A percentile compares a stretch with the other conserved stretches of the same genome.
phyloP scores from a whole-genome alignment of 1,140 invertebrate species.

The Dinothrombium tinctorium region DNA sequence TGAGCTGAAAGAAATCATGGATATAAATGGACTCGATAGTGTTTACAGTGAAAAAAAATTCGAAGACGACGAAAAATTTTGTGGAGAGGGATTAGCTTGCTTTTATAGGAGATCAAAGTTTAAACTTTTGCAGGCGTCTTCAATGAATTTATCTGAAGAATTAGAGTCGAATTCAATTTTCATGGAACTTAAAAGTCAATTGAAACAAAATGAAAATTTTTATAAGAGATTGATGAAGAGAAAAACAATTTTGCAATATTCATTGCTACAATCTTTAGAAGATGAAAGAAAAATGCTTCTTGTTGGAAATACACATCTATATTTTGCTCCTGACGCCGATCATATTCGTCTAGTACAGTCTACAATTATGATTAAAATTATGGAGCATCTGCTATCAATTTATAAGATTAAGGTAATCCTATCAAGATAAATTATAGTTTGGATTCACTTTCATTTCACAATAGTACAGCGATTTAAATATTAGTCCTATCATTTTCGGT shows the following conservation, averaged over 20 bases:
- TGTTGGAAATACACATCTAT: constrained; percentile 71
- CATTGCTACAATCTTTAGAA: constrained; percentile 33
- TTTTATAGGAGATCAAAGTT: constrained; percentile 33
- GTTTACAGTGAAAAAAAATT: constrained; percentile 41
- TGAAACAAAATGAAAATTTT: constrained; percentile 33
- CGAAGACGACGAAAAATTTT: neutral
- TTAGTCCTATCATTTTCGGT: constrained; percentile 46
- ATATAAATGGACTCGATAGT: constrained; percentile 29
- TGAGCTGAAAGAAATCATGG: constrained; percentile 39
- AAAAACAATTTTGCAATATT: constrained; percentile 23
- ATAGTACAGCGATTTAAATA: constrained; percentile 27
- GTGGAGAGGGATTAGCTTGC: constrained; percentile 49
- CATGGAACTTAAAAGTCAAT: constrained; percentile 29
- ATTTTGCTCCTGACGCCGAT: constrained; percentile 65
- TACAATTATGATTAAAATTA: constrained; percentile 18
- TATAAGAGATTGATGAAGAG: constrained; percentile 21
- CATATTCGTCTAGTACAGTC: constrained; percentile 50
- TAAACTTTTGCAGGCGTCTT: constrained; percentile 13
- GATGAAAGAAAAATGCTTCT: constrained; percentile 25
- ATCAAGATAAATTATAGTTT: constrained; percentile 1
- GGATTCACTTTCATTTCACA: constrained; percentile 1
- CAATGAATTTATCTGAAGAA: neutral
- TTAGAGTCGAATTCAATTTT: constrained; percentile 20
- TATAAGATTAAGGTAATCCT: constrained; percentile 18
- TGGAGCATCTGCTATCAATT: constrained; percentile 28